Percentiles rank a stretch among this genome's conserved stretches.
phyloP scores from a whole-genome alignment of 1,140 invertebrate genomes.

The Dendroctonus ponderosae region DNA sequence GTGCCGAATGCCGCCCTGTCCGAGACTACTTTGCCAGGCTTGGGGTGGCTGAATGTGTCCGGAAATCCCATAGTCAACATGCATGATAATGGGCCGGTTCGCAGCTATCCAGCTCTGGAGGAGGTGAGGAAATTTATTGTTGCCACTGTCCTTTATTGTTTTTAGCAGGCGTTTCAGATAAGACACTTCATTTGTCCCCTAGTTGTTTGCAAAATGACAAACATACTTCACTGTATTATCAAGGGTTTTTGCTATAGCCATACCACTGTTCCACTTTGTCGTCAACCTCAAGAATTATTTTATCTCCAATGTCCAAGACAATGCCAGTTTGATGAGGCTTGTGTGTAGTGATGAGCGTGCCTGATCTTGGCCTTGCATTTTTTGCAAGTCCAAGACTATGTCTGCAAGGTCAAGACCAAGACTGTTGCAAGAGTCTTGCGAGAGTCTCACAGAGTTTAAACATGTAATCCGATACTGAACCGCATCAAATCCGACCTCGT shows the following conservation, averaged over 20 bases:
- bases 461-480: too few species aligned
- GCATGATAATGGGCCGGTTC: slow-evolving; percentile 63
- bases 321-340: too few species aligned
- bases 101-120: slow-evolving; percentile 69
- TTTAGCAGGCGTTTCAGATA: not conserved
- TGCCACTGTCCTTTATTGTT: not conserved
- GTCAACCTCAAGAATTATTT: too few species aligned
- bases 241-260: not conserved
- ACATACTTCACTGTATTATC: not conserved
- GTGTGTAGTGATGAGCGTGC: too few species aligned
- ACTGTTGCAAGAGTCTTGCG: too few species aligned
- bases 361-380: too few species aligned
- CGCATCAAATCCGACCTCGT: too few species aligned
- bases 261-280: not conserved
- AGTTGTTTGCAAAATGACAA: not conserved
- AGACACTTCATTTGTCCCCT: not conserved
- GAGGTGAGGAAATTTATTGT: slow-evolving; percentile 52
- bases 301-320: too few species aligned
- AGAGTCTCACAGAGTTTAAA: too few species aligned
- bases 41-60: slow-evolving; percentile 77
- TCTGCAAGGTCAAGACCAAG: too few species aligned
- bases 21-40: slow-evolving; percentile 66
- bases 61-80: slow-evolving; percentile 75
- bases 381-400: too few species aligned
- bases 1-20: slow-evolving; percentile 78